Percentiles rank a stretch among this genome's conserved stretches.
phyloP scores from a whole-genome alignment of 2,888 invertebrate genomes.

The Dicranocentrus wangi region DNA sequence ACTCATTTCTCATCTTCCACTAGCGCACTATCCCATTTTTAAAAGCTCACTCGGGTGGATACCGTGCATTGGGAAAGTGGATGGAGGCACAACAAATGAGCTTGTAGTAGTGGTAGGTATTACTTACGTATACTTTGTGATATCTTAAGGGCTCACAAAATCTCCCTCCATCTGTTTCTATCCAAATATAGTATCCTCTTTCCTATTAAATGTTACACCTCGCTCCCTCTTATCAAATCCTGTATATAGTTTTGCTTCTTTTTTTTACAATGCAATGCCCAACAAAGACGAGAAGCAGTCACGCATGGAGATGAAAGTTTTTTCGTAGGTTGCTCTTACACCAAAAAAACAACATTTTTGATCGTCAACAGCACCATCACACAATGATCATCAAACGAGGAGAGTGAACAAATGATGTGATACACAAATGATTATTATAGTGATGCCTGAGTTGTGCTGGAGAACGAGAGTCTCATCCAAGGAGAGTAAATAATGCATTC shows the following conservation, averaged over 20 bases:
- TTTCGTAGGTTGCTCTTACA: background rate
- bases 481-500: conserved; percentile 3
- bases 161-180: background rate
- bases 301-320: conserved; percentile 8
- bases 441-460: background rate
- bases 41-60: too few species aligned
- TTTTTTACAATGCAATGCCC: background rate
- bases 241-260: background rate
- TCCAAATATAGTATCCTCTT: background rate
- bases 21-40: too few species aligned
- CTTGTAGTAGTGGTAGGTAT: too few species aligned
- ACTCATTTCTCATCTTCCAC: too few species aligned
- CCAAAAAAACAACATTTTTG: conserved; percentile 8
- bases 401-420: conserved; percentile 3
- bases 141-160: too few species aligned
- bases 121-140: too few species aligned
- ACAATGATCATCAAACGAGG: background rate
- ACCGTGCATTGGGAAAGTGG: too few species aligned
- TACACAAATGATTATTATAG: conserved; percentile 20
- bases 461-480: too few species aligned
- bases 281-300: conserved; percentile 6
- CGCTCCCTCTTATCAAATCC: background rate
- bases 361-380: conserved; percentile 1
- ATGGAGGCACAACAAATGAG: too few species aligned
- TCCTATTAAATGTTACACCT: background rate